Evolutionary conservation across 2,888 invertebrate genomes (phyloP), one percentile per base, ranked within the genome.

Genomic region (Aporophyla nigra): DNA sequence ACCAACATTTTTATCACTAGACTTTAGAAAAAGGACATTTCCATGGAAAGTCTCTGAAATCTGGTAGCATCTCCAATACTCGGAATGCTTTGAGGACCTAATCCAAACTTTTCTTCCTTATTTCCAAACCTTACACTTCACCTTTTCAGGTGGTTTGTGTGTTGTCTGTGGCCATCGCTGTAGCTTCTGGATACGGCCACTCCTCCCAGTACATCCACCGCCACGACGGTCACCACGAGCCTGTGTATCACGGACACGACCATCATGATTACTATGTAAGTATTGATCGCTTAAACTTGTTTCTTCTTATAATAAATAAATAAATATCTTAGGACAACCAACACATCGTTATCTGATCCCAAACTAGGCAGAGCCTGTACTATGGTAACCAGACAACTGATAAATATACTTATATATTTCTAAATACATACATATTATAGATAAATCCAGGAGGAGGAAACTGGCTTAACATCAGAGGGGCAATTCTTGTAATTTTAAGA

Each of bases 181-280:
- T 88, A 24, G 82, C 71, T 2, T 75, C 83, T 16, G 87, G 75
- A 5, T 82, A 87, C 71, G 87, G 86, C 19, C 86, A 87, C 43
- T 87, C 87, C 10, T 84, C 89, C 10, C 87, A 87, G 77, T 84
- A 78, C 69, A 81, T 87, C 90, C 88, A 93, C 71, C 87, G 94
- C 71, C 86, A 95, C 89, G 90, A 89, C 76, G 95, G 92, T 61
- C 95, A 90, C 76, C 94, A 90, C 43, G 91, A 94, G 68, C 86
- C 86, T 19, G 87, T 90, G 3, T 87, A 91, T 27, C 88, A 91
- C 53, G 92, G 84, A 12, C 80, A 86, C 53, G 86, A 87, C 53
- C 85, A 87, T 63, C 87, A 91, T 67, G 90, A 88, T 21, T 89
- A 90, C 66, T 87, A 86, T 71, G 92, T 86, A 33, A 75, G 86